phyloP scores from a whole-genome alignment of 2,113 vertebrate species.

The Rhabdornis inornatus region DNA sequence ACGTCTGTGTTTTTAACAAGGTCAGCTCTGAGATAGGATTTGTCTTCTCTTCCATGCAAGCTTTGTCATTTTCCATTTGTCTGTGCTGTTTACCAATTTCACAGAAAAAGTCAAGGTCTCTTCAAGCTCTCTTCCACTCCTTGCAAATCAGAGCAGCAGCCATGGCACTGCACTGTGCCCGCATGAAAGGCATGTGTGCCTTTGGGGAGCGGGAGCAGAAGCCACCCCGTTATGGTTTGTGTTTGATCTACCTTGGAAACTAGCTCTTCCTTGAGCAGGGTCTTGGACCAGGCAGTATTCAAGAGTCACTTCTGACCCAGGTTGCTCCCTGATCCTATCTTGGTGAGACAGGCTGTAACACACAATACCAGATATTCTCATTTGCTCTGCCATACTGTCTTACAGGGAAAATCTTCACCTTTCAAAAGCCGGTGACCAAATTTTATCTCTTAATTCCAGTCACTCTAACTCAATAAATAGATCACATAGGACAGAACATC shows the following conservation, averaged over 20 bases:
- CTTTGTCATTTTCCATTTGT: neutral
- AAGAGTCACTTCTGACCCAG: neutral
- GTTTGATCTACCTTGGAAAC: neutral
- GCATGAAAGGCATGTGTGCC: neutral
- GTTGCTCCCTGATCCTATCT: neutral
- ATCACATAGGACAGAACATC: neutral
- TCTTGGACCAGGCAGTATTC: neutral
- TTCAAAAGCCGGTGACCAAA: neutral
- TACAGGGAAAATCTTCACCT: neutral
- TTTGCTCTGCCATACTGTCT: neutral
- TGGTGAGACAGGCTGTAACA: rapidly evolving
- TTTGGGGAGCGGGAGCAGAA: neutral
- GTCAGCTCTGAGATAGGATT: neutral
- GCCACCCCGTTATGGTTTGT: neutral
- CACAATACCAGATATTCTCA: neutral
- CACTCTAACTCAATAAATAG: neutral
- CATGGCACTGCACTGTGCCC: neutral
- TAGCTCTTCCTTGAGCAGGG: neutral
- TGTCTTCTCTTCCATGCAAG: neutral
- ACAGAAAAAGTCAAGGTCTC: neutral
- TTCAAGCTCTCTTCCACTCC: neutral
- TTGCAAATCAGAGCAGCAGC: neutral
- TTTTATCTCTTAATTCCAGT: neutral
- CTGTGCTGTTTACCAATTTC: neutral
- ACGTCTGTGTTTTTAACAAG: neutral